Conservation (phyloP, 2,113 vertebrate genomes). For the Gadus chalcogrammus region DNA sequence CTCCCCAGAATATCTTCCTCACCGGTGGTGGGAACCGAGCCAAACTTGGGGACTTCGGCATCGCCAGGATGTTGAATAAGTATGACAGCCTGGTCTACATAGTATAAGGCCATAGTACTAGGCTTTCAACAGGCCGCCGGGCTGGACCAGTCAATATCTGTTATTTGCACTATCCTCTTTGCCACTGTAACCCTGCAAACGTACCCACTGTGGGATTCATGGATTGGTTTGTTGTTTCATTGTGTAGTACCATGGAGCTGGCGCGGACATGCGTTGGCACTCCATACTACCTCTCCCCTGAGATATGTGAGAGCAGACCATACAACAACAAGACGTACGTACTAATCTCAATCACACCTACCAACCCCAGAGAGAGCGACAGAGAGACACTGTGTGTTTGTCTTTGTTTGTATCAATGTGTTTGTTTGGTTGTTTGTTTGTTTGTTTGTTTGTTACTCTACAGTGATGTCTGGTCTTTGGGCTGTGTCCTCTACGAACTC, state of each 20-base stretch:
- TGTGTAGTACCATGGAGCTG: slow-evolving; percentile 83
- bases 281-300: slow-evolving; percentile 89
- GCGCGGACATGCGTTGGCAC: slow-evolving; percentile 87
- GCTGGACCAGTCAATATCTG: too few species aligned
- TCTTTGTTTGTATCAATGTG: slow-evolving; percentile 1
- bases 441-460: slow-evolving; percentile 25
- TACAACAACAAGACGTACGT: slow-evolving; percentile 93
- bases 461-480: slow-evolving; percentile 92
- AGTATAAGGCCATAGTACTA: too few species aligned
- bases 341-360: neutral
- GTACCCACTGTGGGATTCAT: too few species aligned
- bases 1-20: slow-evolving; percentile 88
- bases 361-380: neutral
- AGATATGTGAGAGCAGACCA: slow-evolving; percentile 89
- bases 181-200: too few species aligned
- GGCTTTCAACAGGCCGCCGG: too few species aligned
- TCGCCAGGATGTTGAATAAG: slow-evolving; percentile 87
- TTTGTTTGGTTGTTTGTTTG: slow-evolving; percentile 3
- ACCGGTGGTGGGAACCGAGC: slow-evolving; percentile 77
- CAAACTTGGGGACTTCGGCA: slow-evolving; percentile 95
- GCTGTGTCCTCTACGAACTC: slow-evolving; percentile 88
- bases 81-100: slow-evolving; percentile 55
- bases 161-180: too few species aligned
- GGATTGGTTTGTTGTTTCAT: too few species aligned
- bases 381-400: slow-evolving; percentile 9